Evolutionary conservation across 92 coral and sea anemone genomes (phyloP), one percentile per base, ranked within the genome.

Genomic region (Zoanthus sociatus): DNA sequence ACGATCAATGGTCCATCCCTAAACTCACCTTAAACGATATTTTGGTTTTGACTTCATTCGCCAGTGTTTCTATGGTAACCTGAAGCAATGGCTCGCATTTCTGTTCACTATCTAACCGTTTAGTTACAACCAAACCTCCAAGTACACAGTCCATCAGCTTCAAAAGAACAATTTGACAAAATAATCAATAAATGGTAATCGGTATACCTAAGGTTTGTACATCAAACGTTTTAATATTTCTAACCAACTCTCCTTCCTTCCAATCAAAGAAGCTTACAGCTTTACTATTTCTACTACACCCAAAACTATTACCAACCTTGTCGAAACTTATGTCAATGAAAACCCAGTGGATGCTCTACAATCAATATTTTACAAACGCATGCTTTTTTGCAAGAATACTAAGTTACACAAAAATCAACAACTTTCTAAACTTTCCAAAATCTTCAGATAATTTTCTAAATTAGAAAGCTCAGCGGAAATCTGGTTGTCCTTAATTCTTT

Each of bases 11-110:
- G 54, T 50, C 54, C 17, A 11, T 63, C 69, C 14, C 16, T 45
- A 44, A 44, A 42, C 84, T 79, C 53, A 79, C 84, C 84, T 42
- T 71, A 66, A 79, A 79, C 13, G 84, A 79, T 60, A 11, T 31
- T 45, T 79, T 79, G 73, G 63, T 47, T 61, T 79, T 79, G n/a
- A 7, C 73, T 37, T 67, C 26, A 20, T 54, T 63, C 1, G 84
- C 73, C 50, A 61, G 84, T 73, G 61, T 61, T 14, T 79, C 63
- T 7, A 79, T 73, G 15, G 73, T 5, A 6, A 79, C 9, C 58
- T 79, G 84, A 10, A 66, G 56, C 45, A 79, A 2, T n/a, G 84
- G 84, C 44, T 79, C 84, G n/a, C 7, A 5, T 20, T 63, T 61
- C 72, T 44, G 72, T 33, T 66, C 54, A 20, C 61, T 60, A 17